Evolutionary conservation across 2,888 invertebrate genomes (phyloP).

Genomic region (Polydesmus complanatus): DNA sequence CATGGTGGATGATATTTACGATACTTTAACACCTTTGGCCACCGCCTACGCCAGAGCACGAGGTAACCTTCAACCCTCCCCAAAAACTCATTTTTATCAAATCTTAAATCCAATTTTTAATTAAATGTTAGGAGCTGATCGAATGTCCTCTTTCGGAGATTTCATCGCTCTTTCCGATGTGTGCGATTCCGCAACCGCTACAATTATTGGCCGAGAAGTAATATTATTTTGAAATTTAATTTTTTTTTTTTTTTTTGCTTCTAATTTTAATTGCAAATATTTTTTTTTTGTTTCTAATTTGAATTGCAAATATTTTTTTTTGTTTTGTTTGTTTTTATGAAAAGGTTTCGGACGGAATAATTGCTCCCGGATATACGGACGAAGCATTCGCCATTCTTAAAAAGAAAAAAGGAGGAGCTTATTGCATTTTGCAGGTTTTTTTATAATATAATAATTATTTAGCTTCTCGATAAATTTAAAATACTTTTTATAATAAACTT

Average conservation of each 20-base stretch:
- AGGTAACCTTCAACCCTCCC: conserved; percentile 40
- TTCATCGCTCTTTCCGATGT: conserved; percentile 84
- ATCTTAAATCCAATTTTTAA: background rate
- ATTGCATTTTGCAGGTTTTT: conserved; percentile 64
- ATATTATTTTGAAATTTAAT: conserved; percentile 1
- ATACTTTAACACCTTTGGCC: conserved; percentile 63
- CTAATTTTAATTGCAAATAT: too few relatives aligned
- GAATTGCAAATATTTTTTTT: background rate
- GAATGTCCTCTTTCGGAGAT: conserved; percentile 99
- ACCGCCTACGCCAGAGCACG: conserved; percentile 88
- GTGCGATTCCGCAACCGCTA: conserved; percentile 81
- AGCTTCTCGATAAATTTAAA: background rate
- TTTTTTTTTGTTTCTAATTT: background rate
- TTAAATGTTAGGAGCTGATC: conserved; percentile 58
- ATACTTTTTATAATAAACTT: background rate
- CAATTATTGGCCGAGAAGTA: conserved; percentile 65
- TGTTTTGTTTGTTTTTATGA: background rate
- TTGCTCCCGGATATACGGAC: conserved; percentile 77
- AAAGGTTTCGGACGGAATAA: conserved; percentile 95
- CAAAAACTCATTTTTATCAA: background rate
- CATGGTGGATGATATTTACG: conserved; percentile 74
- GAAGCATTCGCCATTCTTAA: conserved; percentile 72
- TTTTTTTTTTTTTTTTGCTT: background rate
- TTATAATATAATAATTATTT: background rate
- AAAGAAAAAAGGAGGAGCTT: conserved; percentile 88